Conservation (phyloP, 2,113 vertebrate genomes). For the Gnathonemus longibarbis region DNA sequence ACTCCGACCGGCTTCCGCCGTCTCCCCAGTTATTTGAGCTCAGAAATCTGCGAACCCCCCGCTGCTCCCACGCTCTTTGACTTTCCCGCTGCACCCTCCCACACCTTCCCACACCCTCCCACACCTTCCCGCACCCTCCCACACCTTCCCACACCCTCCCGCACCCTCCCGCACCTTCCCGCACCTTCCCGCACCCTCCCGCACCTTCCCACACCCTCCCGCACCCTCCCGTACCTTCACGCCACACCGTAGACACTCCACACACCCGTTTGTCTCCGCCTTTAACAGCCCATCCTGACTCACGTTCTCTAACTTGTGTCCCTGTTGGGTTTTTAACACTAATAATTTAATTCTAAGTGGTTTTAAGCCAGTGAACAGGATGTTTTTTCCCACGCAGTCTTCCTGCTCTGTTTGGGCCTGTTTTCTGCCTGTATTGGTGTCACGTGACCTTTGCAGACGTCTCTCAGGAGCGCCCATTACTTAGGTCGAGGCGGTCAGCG, state of each 20-base stretch:
- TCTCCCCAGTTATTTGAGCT: background rate
- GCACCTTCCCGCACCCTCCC: no score
- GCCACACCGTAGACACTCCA: background rate
- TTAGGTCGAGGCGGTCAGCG: background rate
- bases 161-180: no score
- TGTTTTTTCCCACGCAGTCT: background rate
- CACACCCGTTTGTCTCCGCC: background rate
- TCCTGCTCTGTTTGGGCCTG: background rate
- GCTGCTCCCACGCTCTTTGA: background rate
- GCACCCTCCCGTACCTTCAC: background rate
- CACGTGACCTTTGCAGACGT: background rate
- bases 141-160: no score
- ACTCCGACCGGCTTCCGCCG: background rate
- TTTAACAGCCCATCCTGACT: background rate
- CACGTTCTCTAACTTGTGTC: background rate
- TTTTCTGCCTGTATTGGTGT: background rate
- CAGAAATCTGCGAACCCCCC: background rate
- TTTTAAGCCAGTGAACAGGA: background rate
- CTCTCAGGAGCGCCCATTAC: background rate
- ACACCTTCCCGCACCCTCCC: no score
- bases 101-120: no score
- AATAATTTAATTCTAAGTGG: background rate
- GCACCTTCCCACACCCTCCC: no score
- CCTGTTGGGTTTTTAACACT: background rate
- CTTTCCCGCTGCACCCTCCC: background rate